Conservation (phyloP, 2,113 vertebrate genomes). For the Arenaria interpres region DNA sequence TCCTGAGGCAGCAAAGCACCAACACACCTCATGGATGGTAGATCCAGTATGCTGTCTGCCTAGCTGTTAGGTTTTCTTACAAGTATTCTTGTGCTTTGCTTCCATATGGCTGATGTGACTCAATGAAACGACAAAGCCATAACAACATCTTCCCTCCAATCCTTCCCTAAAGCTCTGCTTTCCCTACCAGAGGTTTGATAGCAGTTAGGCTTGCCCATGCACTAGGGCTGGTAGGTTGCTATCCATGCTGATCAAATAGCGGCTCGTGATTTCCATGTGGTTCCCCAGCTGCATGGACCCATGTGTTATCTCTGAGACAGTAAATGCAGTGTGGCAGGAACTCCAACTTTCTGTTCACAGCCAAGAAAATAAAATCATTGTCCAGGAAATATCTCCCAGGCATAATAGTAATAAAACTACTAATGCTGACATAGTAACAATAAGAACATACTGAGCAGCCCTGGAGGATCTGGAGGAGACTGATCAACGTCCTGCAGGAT, state of each 20-base stretch:
- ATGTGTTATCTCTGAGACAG: not conserved
- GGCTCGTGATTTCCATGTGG: not conserved
- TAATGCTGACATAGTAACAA: not conserved
- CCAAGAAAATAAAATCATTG: not conserved
- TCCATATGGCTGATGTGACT: not conserved
- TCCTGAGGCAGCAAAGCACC: not conserved
- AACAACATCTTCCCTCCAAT: not conserved
- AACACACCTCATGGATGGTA: not conserved
- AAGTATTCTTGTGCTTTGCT: not conserved
- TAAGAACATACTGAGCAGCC: not conserved
- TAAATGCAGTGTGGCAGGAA: not conserved
- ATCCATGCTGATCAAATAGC: not conserved
- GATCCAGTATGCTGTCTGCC: not conserved
- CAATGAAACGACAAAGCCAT: not conserved
- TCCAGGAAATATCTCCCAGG: not conserved
- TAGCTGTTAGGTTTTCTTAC: not conserved
- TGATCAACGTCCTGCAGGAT: not conserved
- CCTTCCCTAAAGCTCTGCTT: not conserved
- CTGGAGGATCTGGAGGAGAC: not conserved
- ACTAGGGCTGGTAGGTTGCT: not conserved
- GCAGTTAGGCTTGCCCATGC: not conserved
- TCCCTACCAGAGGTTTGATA: not conserved
- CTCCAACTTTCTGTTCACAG: not conserved
- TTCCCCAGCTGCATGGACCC: not conserved
- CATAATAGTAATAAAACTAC: not conserved